These are phyloP conservation scores for Sylvia borin DNA, from an alignment of 2,797 vertebrate species.

Conservation along the genomic window DNA sequence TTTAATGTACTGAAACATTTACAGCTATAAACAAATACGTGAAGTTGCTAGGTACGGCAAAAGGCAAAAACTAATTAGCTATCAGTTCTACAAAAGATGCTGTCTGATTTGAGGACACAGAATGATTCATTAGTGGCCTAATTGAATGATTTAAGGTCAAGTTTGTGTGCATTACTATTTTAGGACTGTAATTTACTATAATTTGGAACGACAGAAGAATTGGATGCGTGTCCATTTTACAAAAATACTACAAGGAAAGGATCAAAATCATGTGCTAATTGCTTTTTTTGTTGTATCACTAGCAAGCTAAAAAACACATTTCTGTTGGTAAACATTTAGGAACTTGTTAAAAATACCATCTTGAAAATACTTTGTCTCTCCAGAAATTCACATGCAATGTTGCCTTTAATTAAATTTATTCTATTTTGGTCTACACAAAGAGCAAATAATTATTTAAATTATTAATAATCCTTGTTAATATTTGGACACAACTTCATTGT, in stretches of 20 bases:
- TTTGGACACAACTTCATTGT: neutral
- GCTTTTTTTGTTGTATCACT: neutral
- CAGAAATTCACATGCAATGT: neutral
- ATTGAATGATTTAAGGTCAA: slow-evolving; percentile 9
- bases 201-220: slow-evolving; percentile 12
- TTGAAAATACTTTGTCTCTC: neutral
- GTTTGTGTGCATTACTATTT: slow-evolving; percentile 31
- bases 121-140: slow-evolving; percentile 40
- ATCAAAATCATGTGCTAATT: neutral
- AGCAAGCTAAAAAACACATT: neutral
- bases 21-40: neutral
- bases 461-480: neutral
- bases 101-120: neutral
- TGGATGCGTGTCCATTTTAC: neutral
- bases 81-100: neutral
- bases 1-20: slow-evolving; percentile 40
- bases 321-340: neutral
- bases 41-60: slow-evolving; percentile 46
- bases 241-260: neutral
- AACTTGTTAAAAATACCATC: neutral
- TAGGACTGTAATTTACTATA: slow-evolving; percentile 14
- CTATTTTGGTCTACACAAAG: neutral
- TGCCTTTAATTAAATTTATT: neutral
- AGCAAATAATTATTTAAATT: neutral
- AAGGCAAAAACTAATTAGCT: slow-evolving; percentile 39